A percentile compares a stretch with the other conserved stretches of the same genome.
phyloP scores from a whole-genome alignment of 64 coral and sea anemone genomes.

The Montipora foliosa region DNA sequence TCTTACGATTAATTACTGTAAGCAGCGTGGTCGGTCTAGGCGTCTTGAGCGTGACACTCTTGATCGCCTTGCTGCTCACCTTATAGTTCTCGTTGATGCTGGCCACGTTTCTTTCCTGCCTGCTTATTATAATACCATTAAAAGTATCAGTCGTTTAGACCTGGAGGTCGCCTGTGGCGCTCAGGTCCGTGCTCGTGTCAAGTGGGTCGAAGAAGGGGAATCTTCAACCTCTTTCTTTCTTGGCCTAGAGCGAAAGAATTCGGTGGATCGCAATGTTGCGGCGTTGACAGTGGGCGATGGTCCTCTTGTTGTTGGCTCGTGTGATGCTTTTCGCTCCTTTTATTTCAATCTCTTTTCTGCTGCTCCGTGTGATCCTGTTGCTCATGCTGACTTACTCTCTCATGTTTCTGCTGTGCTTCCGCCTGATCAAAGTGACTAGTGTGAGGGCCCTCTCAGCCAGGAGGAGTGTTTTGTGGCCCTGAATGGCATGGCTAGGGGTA shows the following conservation, averaged over 20 bases:
- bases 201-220: slow-evolving; percentile 68
- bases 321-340: neutral
- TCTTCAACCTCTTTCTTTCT: slow-evolving; percentile 49
- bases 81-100: no score
- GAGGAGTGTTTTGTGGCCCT: neutral
- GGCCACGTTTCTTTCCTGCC: neutral
- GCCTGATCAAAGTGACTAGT: neutral
- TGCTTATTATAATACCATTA: neutral
- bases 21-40: no score
- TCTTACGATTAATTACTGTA: neutral
- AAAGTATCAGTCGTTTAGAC: neutral
- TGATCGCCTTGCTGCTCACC: neutral
- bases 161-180: slow-evolving; percentile 14
- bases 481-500: neutral
- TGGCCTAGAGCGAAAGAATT: slow-evolving; percentile 2
- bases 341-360: neutral
- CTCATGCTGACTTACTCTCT: no score
- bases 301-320: neutral
- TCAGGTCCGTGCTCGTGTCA: slow-evolving; percentile 36
- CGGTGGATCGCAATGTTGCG: neutral
- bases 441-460: neutral
- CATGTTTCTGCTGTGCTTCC: neutral
- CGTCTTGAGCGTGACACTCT: neutral
- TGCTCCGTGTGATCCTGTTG: neutral
- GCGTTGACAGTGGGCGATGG: neutral